phyloP scores from a whole-genome alignment of 35 echinoderm and acorn worm species.

The Diadema setosum region DNA sequence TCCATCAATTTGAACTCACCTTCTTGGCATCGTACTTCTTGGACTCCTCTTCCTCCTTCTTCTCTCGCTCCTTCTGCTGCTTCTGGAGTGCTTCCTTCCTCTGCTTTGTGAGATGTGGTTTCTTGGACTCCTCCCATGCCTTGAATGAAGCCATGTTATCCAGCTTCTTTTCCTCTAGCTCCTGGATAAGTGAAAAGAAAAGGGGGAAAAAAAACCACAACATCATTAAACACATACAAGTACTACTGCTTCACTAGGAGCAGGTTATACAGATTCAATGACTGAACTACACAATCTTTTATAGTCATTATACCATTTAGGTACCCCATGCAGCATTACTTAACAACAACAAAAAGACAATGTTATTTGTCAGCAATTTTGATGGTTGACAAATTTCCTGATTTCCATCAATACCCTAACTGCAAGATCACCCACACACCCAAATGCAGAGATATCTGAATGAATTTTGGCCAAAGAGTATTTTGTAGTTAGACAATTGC shows the following conservation, averaged over 20 bases:
- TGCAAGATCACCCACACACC: no score
- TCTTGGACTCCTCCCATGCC: slow-evolving; percentile 47
- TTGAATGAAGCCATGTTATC: slow-evolving; percentile 22
- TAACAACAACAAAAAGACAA: no score
- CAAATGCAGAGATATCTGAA: no score
- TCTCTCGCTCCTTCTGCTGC: background rate
- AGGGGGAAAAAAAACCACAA: background rate
- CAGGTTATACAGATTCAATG: no score
- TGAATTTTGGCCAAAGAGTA: no score
- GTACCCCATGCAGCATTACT: no score
- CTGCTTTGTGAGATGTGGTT: background rate
- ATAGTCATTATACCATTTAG: background rate
- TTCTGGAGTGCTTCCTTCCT: background rate
- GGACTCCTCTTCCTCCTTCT: slow-evolving; percentile 29
- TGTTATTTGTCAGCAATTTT: no score
- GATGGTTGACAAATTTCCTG: no score
- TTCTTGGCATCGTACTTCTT: slow-evolving; percentile 36
- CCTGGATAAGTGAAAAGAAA: background rate
- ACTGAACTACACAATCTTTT: background rate
- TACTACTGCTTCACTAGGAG: background rate
- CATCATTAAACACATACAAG: no score
- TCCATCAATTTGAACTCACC: background rate
- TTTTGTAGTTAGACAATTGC: no score
- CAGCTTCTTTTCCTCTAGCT: background rate
- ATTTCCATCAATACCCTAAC: no score